Base-by-base conservation (phyloP, 2,797 vertebrate species). In the Gambusia yucatana region DNA sequence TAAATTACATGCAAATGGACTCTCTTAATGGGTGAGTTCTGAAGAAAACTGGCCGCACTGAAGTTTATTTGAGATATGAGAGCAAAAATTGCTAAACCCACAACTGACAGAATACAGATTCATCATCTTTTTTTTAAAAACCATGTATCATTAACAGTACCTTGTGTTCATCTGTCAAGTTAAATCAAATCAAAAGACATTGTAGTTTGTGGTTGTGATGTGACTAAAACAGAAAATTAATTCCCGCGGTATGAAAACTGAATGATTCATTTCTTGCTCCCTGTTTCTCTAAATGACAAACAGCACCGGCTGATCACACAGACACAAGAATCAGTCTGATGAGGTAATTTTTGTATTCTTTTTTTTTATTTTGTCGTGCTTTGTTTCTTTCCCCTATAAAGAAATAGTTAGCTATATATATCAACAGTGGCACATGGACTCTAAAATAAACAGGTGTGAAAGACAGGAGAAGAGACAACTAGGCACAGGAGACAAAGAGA, bases 331-430 rank as follows among this genome's bases (percentile, higher is more conserved):
- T 0, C 63, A 85, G 77, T 71, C 85, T 36, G 67, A 79, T 82
- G 59, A 72, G 72, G 47, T 82, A 86, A 82, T 91, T 94, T 92
- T 94, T 91, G 80, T 83, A 93, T 82, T 93, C 76, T 91, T 72
- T 72, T 93, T 73, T 93, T 95, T 96, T 93, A 95, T 96, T 96
- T 96, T 95, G 90, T 96, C 96, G 96, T 96, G 95, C 96, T 96
- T 95, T 94, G 93, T 94, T 94, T 95, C 94, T 95, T 96, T 95
- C 92, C 93, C 94, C 95, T 96, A 96, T 95, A 96, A 96, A 96
- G 96, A 96, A 96, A 96, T 95, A 95, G 95, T 96, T 96, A 96
- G 95, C 96, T 96, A 96, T 95, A 96, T 95, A 96, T 96, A 96
- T 96, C 95, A 96, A 96, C 95, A 96, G 92, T 95, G 94, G 95